phyloP scores from a whole-genome alignment of 2,888 invertebrate genomes.

The Fissipunctia ypsillon region DNA sequence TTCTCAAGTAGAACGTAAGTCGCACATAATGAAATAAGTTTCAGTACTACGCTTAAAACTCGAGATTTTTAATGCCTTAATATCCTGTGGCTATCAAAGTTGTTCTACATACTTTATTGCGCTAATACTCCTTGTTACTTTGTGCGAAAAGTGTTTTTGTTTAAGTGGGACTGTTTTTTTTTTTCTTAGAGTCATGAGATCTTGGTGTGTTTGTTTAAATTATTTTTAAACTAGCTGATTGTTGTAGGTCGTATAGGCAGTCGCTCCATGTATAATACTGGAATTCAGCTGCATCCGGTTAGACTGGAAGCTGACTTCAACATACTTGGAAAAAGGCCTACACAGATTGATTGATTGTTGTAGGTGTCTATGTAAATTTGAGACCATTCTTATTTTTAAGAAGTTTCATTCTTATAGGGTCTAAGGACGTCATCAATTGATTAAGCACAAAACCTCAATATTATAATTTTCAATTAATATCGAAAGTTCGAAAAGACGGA shows the following conservation, averaged over 20 bases:
- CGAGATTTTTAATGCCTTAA: conserved; percentile 66
- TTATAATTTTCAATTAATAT: too few species aligned
- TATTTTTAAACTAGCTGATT: neutral
- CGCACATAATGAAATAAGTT: conserved; percentile 73
- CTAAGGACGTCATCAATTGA: neutral
- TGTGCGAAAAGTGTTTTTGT: conserved; percentile 42
- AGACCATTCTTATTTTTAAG: neutral
- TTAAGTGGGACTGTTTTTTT: conserved; percentile 23
- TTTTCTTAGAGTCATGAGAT: neutral
- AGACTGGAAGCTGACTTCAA: neutral
- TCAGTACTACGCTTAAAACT: conserved; percentile 60
- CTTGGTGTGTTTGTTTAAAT: neutral
- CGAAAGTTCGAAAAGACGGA: neutral
- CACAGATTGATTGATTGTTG: neutral
- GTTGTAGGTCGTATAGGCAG: neutral
- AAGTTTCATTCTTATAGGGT: too few species aligned
- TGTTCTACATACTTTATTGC: conserved; percentile 53
- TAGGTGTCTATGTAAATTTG: neutral
- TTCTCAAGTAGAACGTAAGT: conserved; percentile 67
- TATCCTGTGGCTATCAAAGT: conserved; percentile 64
- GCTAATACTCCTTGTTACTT: conserved; percentile 44
- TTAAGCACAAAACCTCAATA: neutral
- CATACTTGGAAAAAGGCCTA: neutral
- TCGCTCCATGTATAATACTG: neutral
- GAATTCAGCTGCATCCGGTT: neutral